Conservation (phyloP, 2,113 vertebrate genomes). For the Stegastes partitus region DNA sequence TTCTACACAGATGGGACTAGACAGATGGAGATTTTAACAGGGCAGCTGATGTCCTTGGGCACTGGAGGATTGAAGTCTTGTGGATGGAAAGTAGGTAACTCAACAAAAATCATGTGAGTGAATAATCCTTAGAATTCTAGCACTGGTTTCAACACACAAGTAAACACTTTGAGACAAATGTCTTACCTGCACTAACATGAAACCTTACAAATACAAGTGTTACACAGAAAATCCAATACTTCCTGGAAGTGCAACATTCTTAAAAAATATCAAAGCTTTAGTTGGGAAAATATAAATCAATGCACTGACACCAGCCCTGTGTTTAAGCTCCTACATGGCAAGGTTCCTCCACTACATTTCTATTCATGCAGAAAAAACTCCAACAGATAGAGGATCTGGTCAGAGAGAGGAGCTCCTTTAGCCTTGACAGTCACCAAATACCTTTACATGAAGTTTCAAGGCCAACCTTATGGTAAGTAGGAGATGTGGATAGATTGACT, state of each 20-base stretch:
- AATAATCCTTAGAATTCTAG: constrained; percentile 17
- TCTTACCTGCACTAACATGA: neutral
- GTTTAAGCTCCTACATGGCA: neutral
- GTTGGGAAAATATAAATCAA: too few species aligned
- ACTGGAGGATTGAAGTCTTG: constrained; percentile 36
- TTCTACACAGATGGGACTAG: constrained; percentile 73
- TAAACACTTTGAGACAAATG: neutral
- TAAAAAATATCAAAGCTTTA: neutral
- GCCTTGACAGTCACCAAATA: neutral
- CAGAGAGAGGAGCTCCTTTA: neutral
- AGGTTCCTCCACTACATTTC: too few species aligned
- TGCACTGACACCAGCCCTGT: neutral
- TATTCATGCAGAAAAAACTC: neutral
- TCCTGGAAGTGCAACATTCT: neutral
- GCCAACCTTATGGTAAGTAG: neutral
- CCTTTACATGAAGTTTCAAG: neutral
- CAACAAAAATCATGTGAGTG: constrained; percentile 23
- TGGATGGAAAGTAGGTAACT: constrained; percentile 41
- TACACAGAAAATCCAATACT: neutral
- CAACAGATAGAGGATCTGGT: too few species aligned
- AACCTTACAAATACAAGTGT: neutral
- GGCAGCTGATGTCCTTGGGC: constrained; percentile 69
- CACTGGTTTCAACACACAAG: neutral
- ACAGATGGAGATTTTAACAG: constrained; percentile 74
- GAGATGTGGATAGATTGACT: neutral